Evolutionary conservation across 2,797 vertebrate genomes (phyloP).

Genomic region (Chanos chanos): DNA sequence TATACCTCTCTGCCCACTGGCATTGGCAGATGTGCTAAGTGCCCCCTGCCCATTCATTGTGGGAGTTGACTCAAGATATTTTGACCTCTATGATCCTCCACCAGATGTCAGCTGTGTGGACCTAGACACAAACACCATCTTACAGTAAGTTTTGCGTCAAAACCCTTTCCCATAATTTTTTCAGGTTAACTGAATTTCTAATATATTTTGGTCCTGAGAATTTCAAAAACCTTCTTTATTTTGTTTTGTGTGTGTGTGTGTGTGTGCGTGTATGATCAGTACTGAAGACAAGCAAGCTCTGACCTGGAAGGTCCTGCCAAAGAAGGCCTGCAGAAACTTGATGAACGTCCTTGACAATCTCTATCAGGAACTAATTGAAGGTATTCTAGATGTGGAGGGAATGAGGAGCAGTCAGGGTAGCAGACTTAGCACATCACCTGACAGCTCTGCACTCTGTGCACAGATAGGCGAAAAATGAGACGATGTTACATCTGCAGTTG

Average conservation of each 20-base stretch:
- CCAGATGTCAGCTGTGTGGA: conserved; percentile 96
- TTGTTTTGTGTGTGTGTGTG: too few relatives aligned
- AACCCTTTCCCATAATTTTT: too few relatives aligned
- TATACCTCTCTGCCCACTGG: conserved; percentile 94
- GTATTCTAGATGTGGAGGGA: too few relatives aligned
- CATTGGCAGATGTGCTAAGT: conserved; percentile 92
- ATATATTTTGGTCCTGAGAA: too few relatives aligned
- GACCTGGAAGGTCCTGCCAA: conserved; percentile 94
- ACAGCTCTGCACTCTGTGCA: too few relatives aligned
- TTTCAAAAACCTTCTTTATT: too few relatives aligned
- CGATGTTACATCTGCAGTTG: too few relatives aligned
- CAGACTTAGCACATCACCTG: too few relatives aligned
- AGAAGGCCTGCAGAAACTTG: conserved; percentile 96
- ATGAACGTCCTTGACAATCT: conserved; percentile 88
- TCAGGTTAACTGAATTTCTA: too few relatives aligned
- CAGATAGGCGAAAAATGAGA: too few relatives aligned
- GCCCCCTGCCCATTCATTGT: conserved; percentile 98
- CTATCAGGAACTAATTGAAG: conserved; percentile 87
- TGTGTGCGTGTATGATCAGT: conserved; percentile 68
- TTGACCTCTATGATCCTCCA: conserved; percentile 95
- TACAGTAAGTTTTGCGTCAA: conserved; percentile 99
- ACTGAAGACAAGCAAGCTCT: conserved; percentile 91
- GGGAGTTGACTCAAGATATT: conserved; percentile 96
- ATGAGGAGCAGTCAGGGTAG: too few relatives aligned
- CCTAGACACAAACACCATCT: conserved; percentile 98